A percentile compares a stretch with the other conserved stretches of the same genome.
These are phyloP conservation scores for Cyprinodon variegatus DNA, from an alignment of 2,113 vertebrate species.

Conservation along the genomic window DNA sequence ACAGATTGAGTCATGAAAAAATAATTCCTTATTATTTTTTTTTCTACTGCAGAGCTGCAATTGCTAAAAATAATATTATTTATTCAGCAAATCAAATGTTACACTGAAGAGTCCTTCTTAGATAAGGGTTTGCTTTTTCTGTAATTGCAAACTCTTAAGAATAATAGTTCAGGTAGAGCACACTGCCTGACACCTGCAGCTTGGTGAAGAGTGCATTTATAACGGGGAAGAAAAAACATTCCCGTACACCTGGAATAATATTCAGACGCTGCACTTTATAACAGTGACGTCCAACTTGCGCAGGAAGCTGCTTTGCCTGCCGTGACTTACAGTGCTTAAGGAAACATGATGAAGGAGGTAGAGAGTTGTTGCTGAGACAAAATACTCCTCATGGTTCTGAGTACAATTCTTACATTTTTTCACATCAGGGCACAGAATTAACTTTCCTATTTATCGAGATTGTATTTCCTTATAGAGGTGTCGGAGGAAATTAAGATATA, in stretches of 20 bases:
- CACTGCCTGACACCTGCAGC: constrained; percentile 10
- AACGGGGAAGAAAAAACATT: neutral
- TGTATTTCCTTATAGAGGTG: too few relatives aligned
- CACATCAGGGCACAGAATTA: neutral
- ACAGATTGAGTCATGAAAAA: constrained; percentile 73
- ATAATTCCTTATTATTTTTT: constrained; percentile 40
- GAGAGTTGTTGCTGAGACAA: constrained; percentile 6
- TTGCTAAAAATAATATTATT: constrained; percentile 49
- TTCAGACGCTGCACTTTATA: constrained; percentile 5
- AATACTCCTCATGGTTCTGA: neutral
- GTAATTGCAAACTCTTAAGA: constrained; percentile 14
- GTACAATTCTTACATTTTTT: constrained; percentile 6
- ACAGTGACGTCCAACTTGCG: neutral
- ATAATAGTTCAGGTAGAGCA: constrained; percentile 12
- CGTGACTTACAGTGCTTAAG: neutral
- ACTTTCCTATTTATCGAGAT: neutral
- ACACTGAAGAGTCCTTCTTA: constrained; percentile 16
- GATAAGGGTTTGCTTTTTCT: neutral
- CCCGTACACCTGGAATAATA: constrained; percentile 14
- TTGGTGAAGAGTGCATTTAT: neutral
- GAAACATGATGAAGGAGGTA: neutral
- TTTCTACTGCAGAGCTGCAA: constrained; percentile 12
- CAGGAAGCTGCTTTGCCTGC: neutral
- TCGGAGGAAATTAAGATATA: neutral
- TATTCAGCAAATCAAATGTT: constrained; percentile 48